These are phyloP conservation scores for Rutilus rutilus DNA, from an alignment of 2,113 vertebrate genomes.

Conservation along the genomic window DNA sequence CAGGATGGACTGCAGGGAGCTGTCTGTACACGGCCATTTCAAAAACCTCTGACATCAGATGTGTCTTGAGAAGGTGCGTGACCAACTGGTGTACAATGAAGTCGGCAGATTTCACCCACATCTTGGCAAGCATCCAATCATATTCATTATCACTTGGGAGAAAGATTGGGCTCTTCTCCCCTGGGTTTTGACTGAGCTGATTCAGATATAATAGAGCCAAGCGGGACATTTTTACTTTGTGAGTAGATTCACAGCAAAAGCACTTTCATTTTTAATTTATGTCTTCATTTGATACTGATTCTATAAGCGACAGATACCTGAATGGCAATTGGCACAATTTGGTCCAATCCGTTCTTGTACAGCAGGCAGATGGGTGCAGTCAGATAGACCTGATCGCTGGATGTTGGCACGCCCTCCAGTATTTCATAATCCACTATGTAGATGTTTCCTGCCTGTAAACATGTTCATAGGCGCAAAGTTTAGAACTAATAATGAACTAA, in stretches of 20 bases:
- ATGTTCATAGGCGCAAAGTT: background rate
- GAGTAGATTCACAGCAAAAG: background rate
- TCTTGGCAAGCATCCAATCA: slow-evolving; percentile 73
- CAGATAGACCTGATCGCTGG: slow-evolving; percentile 87
- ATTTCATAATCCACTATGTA: slow-evolving; percentile 90
- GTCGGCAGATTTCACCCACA: slow-evolving; percentile 68
- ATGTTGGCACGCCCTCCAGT: slow-evolving; percentile 83
- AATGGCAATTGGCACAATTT: slow-evolving; percentile 94
- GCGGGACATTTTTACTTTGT: background rate
- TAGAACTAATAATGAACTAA: background rate
- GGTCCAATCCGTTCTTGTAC: slow-evolving; percentile 88
- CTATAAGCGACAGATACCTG: slow-evolving; percentile 78
- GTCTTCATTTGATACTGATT: background rate
- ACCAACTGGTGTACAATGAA: slow-evolving; percentile 67
- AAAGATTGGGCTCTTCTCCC: slow-evolving; percentile 62
- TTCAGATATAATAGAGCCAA: background rate
- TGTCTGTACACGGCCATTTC: slow-evolving; percentile 67
- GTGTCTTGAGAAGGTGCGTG: slow-evolving; percentile 70
- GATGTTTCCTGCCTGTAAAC: slow-evolving; percentile 84
- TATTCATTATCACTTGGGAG: slow-evolving; percentile 67
- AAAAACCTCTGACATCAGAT: slow-evolving; percentile 69
- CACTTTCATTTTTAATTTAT: background rate
- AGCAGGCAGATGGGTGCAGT: slow-evolving; percentile 91
- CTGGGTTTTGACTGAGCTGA: slow-evolving; percentile 51
- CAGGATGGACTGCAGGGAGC: slow-evolving; percentile 68